These are phyloP conservation scores for Geodia barretti DNA, from an alignment of 37 sponge, comb jelly and placozoan species.

Conservation along the genomic window DNA sequence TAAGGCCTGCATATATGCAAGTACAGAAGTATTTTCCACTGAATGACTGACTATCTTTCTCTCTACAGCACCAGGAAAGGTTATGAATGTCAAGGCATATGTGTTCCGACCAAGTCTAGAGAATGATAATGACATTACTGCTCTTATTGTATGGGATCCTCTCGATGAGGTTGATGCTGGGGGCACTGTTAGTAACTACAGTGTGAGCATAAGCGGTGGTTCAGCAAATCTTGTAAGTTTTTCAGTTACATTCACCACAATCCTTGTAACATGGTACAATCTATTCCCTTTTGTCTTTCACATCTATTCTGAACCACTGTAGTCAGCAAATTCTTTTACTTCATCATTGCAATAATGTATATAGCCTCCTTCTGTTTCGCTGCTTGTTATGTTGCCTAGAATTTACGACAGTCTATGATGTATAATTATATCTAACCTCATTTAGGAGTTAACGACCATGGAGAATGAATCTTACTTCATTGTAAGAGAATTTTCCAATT, in stretches of 20 bases:
- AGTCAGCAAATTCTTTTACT: neutral
- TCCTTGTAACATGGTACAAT: too few relatives aligned
- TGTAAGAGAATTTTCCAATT: neutral
- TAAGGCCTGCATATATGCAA: too few relatives aligned
- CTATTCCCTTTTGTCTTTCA: too few relatives aligned
- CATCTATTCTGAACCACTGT: too few relatives aligned
- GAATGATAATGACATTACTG: neutral
- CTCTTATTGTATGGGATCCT: slow-evolving; percentile 48
- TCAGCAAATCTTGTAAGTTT: too few relatives aligned
- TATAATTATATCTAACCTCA: neutral
- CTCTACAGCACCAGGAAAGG: slow-evolving; percentile 26
- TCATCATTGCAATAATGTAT: too few relatives aligned
- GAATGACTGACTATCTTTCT: neutral
- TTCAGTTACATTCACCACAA: neutral
- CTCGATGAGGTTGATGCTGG: neutral
- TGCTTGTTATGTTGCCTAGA: too few relatives aligned
- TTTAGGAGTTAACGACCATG: neutral
- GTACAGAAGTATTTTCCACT: neutral
- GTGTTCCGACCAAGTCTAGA: slow-evolving; percentile 20
- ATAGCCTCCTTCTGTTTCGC: too few relatives aligned
- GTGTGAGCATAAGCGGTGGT: neutral
- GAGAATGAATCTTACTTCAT: neutral
- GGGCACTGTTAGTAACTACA: neutral
- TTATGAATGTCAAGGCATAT: slow-evolving; percentile 33
- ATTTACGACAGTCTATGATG: neutral